A percentile compares a stretch with the other conserved stretches of the same genome.
Conservation (phyloP, 2,888 invertebrate species). For the Eumacrocentrus americanus region DNA sequence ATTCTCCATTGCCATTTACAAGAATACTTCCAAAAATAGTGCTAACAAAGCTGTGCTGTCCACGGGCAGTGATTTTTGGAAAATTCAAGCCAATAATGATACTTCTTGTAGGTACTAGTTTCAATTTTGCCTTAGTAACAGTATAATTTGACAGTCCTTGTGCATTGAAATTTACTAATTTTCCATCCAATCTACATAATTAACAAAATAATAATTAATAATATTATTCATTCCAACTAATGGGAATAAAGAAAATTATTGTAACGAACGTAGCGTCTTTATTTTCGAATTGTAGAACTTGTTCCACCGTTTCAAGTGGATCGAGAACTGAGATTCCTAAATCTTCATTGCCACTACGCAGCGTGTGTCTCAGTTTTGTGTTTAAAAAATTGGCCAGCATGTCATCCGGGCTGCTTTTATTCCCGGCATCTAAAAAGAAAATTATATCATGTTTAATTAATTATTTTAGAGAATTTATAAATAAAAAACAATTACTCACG, state of each 20-base stretch:
- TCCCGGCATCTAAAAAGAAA: background rate
- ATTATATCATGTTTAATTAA: background rate
- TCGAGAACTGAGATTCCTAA: constrained; percentile 47
- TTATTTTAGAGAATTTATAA: background rate
- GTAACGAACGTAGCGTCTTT: constrained; percentile 19
- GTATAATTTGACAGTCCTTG: constrained; percentile 33
- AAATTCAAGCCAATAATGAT: constrained; percentile 29
- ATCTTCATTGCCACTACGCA: constrained; percentile 41
- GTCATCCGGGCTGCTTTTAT: background rate
- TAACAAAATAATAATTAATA: background rate
- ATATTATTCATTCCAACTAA: no score
- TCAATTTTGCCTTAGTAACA: constrained; percentile 26
- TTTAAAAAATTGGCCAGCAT: constrained; percentile 26
- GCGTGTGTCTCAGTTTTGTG: constrained; percentile 19
- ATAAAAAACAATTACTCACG: no score
- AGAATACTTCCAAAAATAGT: background rate
- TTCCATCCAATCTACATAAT: constrained; percentile 9
- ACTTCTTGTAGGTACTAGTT: background rate
- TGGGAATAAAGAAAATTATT: no score
- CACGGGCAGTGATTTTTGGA: constrained; percentile 16
- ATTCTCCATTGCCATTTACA: constrained; percentile 33
- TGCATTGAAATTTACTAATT: constrained; percentile 22
- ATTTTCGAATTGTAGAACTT: no score
- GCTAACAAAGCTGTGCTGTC: constrained; percentile 29
- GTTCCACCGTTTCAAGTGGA: constrained; percentile 40